Conservation (phyloP, 2,888 invertebrate genomes). For the Drymonia ruficornis region DNA sequence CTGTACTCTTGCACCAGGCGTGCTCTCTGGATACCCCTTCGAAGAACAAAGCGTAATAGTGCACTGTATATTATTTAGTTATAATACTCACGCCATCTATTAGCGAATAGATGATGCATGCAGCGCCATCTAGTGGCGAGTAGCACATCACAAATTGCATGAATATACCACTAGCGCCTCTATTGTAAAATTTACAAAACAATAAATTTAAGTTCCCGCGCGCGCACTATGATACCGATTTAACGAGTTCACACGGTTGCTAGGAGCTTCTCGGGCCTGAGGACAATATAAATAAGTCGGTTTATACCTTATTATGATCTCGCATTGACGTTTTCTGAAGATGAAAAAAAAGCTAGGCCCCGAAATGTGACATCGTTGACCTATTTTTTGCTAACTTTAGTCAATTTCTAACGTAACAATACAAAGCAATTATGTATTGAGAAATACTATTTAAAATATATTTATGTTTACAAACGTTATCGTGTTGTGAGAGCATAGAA, state of each 20-base stretch:
- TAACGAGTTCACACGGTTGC: constrained; percentile 17
- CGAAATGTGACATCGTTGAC: constrained; percentile 65
- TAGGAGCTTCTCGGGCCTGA: neutral
- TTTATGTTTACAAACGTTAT: constrained; percentile 31
- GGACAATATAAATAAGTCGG: constrained; percentile 36
- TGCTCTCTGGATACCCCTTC: no score
- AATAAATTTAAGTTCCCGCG: constrained; percentile 11
- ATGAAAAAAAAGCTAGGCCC: constrained; percentile 48
- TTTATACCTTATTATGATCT: constrained; percentile 43
- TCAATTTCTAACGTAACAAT: constrained; percentile 35
- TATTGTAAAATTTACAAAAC: constrained; percentile 11
- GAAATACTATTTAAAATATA: constrained; percentile 17
- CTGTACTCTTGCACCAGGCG: no score
- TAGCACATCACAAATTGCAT: constrained; percentile 19
- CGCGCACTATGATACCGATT: constrained; percentile 59
- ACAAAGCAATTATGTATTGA: constrained; percentile 23
- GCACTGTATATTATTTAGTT: no score
- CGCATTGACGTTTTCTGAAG: constrained; percentile 58
- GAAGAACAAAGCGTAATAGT: no score
- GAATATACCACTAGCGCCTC: constrained; percentile 26
- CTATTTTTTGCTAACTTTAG: constrained; percentile 44
- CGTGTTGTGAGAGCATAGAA: constrained; percentile 31
- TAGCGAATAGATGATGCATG: constrained; percentile 8
- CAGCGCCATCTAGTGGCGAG: constrained; percentile 38
- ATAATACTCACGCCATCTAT: constrained; percentile 17